Conservation (phyloP, 1,140 invertebrate species). For the Euura lappo region DNA sequence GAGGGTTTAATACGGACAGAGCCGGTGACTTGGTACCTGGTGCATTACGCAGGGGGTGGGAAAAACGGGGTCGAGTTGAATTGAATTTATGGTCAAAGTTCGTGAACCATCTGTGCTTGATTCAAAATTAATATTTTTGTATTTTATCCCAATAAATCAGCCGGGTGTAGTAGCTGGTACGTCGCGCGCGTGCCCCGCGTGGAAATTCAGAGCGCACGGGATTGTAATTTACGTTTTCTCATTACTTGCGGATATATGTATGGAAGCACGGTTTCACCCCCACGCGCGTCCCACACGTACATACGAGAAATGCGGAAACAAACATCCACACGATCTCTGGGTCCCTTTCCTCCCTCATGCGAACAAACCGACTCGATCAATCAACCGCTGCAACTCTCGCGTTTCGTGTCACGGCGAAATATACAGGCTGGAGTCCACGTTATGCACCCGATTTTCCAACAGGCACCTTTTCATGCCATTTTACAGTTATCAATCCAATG, state of each 20-base stretch:
- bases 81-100: slow-evolving; percentile 3
- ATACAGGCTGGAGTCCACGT: no score
- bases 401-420: neutral
- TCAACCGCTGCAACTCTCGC: neutral
- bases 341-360: neutral
- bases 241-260: neutral
- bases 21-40: neutral
- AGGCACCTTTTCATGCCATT: no score
- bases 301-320: neutral
- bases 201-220: neutral
- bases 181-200: neutral
- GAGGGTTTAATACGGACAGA: no score
- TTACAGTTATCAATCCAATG: no score
- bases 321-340: neutral
- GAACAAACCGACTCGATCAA: neutral
- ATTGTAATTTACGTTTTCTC: neutral
- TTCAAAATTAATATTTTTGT: slow-evolving; percentile 8
- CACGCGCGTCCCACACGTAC: no score
- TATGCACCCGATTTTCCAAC: no score
- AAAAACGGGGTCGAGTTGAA: neutral
- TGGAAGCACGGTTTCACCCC: no score
- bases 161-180: no score
- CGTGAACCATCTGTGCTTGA: neutral
- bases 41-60: neutral
- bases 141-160: slow-evolving; percentile 3